Conservation (phyloP, 2,888 invertebrate species). For the Belgica antarctica region DNA sequence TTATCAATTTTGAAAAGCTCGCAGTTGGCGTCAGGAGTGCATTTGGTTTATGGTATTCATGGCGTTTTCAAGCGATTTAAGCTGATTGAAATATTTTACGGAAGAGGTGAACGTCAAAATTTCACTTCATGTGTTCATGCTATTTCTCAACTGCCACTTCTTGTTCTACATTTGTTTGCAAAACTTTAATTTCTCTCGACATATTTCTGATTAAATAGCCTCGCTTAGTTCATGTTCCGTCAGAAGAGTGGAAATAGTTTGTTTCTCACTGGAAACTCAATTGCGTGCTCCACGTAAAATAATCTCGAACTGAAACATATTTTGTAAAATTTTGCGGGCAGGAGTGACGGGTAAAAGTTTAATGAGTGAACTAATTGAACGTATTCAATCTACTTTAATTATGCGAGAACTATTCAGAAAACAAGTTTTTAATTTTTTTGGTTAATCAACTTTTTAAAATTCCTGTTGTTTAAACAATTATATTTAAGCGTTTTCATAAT, state of each 20-base stretch:
- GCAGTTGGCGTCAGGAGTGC: background rate
- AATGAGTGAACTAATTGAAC: background rate
- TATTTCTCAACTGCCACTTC: background rate
- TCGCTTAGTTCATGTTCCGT: background rate
- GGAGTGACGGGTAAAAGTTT: background rate
- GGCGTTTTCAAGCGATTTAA: background rate
- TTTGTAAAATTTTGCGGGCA: background rate
- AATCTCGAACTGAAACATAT: background rate
- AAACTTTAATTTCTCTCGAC: constrained; percentile 24
- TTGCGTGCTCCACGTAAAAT: background rate
- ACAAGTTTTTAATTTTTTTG: too few species aligned
- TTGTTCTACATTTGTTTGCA: constrained; percentile 9
- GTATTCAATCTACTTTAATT: constrained; percentile 1
- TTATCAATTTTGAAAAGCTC: background rate
- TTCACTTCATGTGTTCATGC: background rate
- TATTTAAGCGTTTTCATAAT: too few species aligned
- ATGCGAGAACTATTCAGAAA: too few species aligned
- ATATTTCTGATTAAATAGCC: constrained; percentile 19
- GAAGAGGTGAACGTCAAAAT: background rate
- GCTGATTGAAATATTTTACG: background rate
- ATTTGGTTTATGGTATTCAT: constrained; percentile 3
- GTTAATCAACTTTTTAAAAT: too few species aligned
- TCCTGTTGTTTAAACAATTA: too few species aligned
- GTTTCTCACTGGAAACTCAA: background rate
- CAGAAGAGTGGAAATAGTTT: background rate